phyloP scores from a whole-genome alignment of 2,888 invertebrate genomes.

The Agrochola macilenta region DNA sequence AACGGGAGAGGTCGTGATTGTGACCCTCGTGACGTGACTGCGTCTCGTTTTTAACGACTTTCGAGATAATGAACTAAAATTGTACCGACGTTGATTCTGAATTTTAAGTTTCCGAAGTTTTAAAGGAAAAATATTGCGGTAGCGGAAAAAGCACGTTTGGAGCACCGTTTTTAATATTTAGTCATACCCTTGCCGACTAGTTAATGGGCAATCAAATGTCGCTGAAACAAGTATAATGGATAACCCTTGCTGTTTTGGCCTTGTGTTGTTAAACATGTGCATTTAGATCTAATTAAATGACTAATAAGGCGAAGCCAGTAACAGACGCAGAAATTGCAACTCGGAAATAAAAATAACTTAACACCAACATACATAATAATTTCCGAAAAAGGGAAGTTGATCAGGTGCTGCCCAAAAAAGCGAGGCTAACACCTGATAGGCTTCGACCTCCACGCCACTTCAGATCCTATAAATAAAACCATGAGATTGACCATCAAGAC shows the following conservation, averaged over 20 bases:
- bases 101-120: background rate
- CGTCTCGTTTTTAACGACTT: constrained; percentile 15
- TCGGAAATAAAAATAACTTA: background rate
- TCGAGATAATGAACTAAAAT: constrained; percentile 9
- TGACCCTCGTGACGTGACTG: constrained; percentile 31
- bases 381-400: background rate
- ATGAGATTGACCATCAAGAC: background rate
- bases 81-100: background rate
- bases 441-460: background rate
- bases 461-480: background rate
- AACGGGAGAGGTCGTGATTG: constrained; percentile 28
- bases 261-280: background rate
- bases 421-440: background rate
- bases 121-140: background rate
- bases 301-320: background rate
- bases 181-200: background rate
- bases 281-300: background rate
- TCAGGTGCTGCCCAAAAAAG: background rate
- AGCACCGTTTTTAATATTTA: background rate
- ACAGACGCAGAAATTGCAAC: background rate
- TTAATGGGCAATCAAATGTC: background rate
- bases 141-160: background rate
- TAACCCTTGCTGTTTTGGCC: background rate
- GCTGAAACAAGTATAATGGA: background rate
- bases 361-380: too few species aligned